Percentiles rank a stretch among this genome's conserved stretches.
Evolutionary conservation across 1,140 invertebrate species (phyloP).

Genomic region (Panulirus ornatus): DNA sequence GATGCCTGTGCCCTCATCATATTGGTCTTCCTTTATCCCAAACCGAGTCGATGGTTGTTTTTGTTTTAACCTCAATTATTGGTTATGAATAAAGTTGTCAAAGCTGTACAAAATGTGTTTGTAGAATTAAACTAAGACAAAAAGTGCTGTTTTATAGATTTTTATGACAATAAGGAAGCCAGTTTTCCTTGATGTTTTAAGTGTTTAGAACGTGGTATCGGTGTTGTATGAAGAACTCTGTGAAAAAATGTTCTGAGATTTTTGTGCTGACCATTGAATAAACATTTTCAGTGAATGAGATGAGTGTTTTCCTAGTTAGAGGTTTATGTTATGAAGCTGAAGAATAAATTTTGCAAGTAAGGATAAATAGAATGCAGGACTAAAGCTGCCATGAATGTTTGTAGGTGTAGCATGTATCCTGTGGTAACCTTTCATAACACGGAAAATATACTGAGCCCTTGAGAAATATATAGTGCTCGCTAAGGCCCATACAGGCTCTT

Average conservation of each 20-base stretch:
- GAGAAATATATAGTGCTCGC: conserved; percentile 18
- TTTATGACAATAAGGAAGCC: neutral
- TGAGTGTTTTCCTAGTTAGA: neutral
- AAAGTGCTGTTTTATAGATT: neutral
- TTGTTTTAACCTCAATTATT: neutral
- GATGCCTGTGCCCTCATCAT: neutral
- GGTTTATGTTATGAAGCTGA: conserved; percentile 18
- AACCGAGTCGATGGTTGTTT: neutral
- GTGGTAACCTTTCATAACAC: conserved; percentile 28
- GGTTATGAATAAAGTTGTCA: neutral
- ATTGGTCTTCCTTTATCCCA: neutral
- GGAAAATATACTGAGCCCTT: conserved; percentile 43
- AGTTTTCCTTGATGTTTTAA: conserved; percentile 8
- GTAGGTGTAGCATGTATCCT: conserved; percentile 28
- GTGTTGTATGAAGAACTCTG: neutral
- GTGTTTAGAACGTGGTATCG: neutral
- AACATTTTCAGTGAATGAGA: neutral
- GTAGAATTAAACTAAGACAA: neutral
- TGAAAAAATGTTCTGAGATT: neutral
- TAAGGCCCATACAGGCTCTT: conserved; percentile 28
- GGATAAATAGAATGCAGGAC: neutral
- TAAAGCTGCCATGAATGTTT: neutral
- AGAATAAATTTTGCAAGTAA: neutral
- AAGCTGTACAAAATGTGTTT: neutral
- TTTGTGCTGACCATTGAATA: neutral